A percentile compares a stretch with the other conserved stretches of the same genome.
phyloP scores from a whole-genome alignment of 2,888 invertebrate genomes.

The Chalcosyrphus nemorum region DNA sequence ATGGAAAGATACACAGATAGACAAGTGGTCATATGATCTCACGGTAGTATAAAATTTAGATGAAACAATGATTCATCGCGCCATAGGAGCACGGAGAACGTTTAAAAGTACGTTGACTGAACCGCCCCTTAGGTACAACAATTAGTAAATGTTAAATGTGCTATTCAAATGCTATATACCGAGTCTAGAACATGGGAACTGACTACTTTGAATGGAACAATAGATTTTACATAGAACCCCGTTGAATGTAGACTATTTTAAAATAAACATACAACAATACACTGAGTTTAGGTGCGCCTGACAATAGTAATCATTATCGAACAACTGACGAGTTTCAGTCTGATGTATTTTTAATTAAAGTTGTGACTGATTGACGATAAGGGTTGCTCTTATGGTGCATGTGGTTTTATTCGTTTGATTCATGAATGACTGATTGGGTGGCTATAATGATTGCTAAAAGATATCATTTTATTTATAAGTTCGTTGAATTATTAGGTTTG shows the following conservation, averaged over 20 bases:
- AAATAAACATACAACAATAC: background rate
- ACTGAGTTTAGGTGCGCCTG: background rate
- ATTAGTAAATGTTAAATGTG: background rate
- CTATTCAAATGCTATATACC: background rate
- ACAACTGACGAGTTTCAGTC: constrained; percentile 24
- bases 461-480: constrained; percentile 5
- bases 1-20: constrained; percentile 13
- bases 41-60: background rate
- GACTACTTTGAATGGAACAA: constrained; percentile 2
- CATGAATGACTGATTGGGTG: constrained; percentile 24
- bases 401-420: constrained; percentile 1
- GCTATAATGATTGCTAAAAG: background rate
- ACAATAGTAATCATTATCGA: constrained; percentile 9
- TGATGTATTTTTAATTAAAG: constrained; percentile 16
- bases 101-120: constrained; percentile 17
- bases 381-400: background rate
- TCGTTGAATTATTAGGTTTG: background rate
- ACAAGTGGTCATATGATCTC: constrained; percentile 52
- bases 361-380: constrained; percentile 7
- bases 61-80: background rate
- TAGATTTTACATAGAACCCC: background rate
- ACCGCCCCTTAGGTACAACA: background rate
- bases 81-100: background rate
- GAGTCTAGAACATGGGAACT: background rate
- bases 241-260: background rate